Percentiles rank a stretch among this genome's conserved stretches.
Conservation (phyloP, 92 coral and sea anemone genomes). For the Epizoanthus illoricatus region DNA sequence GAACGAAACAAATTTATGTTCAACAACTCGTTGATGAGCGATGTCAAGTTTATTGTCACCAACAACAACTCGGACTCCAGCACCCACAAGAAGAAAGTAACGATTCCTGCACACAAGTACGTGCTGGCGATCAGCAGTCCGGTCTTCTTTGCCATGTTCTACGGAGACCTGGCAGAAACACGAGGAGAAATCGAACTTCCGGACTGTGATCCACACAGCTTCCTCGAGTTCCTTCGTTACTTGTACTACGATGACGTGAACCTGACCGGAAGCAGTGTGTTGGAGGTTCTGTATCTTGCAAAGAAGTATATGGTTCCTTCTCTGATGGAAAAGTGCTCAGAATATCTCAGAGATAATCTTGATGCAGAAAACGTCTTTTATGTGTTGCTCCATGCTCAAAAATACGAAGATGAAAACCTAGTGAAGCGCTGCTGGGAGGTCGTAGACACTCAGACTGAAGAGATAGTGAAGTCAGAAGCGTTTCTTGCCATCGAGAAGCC, state of each 20-base stretch:
- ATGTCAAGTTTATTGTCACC: constrained; percentile 9
- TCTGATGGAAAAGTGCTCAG: constrained; percentile 37
- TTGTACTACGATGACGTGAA: not conserved
- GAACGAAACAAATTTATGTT: constrained; percentile 21
- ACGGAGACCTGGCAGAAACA: constrained; percentile 54
- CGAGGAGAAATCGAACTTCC: constrained; percentile 48
- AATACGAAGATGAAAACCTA: too few relatives aligned
- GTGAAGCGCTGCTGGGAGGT: constrained; percentile 24
- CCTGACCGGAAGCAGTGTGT: too few relatives aligned
- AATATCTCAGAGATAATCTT: constrained; percentile 31
- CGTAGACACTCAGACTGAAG: constrained; percentile 43
- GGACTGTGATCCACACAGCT: constrained; percentile 46
- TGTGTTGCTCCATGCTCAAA: too few relatives aligned
- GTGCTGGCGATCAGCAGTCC: constrained; percentile 49
- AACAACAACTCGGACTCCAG: not conserved
- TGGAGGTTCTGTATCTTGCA: too few relatives aligned
- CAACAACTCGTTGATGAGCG: constrained; percentile 27
- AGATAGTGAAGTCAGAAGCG: constrained; percentile 42
- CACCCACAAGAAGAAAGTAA: not conserved
- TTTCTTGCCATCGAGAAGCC: not conserved
- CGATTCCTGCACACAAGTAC: constrained; percentile 11
- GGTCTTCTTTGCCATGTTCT: constrained; percentile 15
- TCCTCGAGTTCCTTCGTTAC: constrained; percentile 4
- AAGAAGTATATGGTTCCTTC: too few relatives aligned
- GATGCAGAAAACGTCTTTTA: too few relatives aligned